Evolutionary conservation across 2,113 vertebrate species (phyloP).

Genomic region (Gasterosteus nipponicus): DNA sequence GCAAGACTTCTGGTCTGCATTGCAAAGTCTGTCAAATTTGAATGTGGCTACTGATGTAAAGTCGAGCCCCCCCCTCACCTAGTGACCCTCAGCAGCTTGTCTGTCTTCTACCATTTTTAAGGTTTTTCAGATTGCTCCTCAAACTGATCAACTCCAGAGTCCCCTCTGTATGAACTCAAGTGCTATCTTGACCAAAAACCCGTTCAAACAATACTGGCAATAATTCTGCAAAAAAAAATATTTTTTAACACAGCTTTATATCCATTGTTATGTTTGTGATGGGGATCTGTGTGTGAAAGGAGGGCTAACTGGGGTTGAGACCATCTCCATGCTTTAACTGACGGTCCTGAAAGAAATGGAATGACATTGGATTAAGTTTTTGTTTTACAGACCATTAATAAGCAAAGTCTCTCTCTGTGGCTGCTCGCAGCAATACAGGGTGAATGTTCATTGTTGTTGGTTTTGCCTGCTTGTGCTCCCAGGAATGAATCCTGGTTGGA

Average conservation of each 20-base stretch:
- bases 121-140: slow-evolving; percentile 50
- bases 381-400: slow-evolving; percentile 52
- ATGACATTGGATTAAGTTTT: slow-evolving; percentile 56
- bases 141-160: slow-evolving; percentile 46
- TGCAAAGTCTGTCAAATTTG: slow-evolving; percentile 73
- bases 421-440: slow-evolving; percentile 44
- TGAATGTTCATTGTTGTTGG: slow-evolving; percentile 49
- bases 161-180: slow-evolving; percentile 60
- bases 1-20: slow-evolving; percentile 60
- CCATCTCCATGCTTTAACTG: slow-evolving; percentile 78
- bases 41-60: slow-evolving; percentile 74
- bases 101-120: slow-evolving; percentile 42
- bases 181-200: slow-evolving; percentile 78
- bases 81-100: slow-evolving; percentile 60
- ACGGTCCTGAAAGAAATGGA: slow-evolving; percentile 53
- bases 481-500: slow-evolving; percentile 60
- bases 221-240: slow-evolving; percentile 73
- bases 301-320: slow-evolving; percentile 69
- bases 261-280: slow-evolving; percentile 65
- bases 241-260: slow-evolving; percentile 78
- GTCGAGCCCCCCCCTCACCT: slow-evolving; percentile 51
- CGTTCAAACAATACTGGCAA: slow-evolving; percentile 77
- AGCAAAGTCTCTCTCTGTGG: slow-evolving; percentile 46
- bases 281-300: slow-evolving; percentile 62
- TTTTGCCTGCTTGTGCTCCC: slow-evolving; percentile 66